Conservation (phyloP, 2,888 invertebrate species). For the Syrphus vitripennis region DNA sequence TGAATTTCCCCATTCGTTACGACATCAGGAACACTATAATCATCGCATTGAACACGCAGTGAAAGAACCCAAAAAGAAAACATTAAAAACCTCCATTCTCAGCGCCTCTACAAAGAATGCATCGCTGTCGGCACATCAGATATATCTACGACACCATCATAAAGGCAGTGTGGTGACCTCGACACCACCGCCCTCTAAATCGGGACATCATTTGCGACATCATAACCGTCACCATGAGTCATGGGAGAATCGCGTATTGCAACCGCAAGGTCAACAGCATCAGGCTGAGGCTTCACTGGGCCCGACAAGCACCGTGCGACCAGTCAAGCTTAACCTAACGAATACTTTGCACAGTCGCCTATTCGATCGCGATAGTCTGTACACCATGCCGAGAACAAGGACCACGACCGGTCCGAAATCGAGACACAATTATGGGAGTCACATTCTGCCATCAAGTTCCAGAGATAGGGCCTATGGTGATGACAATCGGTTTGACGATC, state of each 20-base stretch:
- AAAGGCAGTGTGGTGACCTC: constrained; percentile 21
- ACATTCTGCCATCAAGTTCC: constrained; percentile 40
- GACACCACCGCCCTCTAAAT: constrained; percentile 38
- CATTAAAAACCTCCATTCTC: neutral
- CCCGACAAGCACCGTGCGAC: constrained; percentile 43
- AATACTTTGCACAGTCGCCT: constrained; percentile 74
- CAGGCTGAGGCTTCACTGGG: constrained; percentile 41
- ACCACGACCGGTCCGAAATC: constrained; percentile 73
- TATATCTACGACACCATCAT: constrained; percentile 69
- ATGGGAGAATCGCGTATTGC: constrained; percentile 77
- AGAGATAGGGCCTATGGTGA: constrained; percentile 48
- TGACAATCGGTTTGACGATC: constrained; percentile 62
- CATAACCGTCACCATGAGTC: constrained; percentile 78
- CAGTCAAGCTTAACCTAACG: constrained; percentile 66
- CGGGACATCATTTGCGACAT: constrained; percentile 77
- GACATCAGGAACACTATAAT: constrained; percentile 76
- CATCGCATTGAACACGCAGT: constrained; percentile 74
- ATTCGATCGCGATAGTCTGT: constrained; percentile 79
- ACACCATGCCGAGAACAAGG: constrained; percentile 71
- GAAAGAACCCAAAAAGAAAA: constrained; percentile 71
- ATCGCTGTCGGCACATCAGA: constrained; percentile 34
- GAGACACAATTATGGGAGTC: constrained; percentile 66
- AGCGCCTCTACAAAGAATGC: constrained; percentile 27
- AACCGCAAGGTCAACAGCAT: constrained; percentile 75
- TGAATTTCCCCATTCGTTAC: constrained; percentile 73